A percentile compares a stretch with the other conserved stretches of the same genome.
Evolutionary conservation across 2,888 invertebrate genomes (phyloP).

Genomic region (Eledone cirrhosa): DNA sequence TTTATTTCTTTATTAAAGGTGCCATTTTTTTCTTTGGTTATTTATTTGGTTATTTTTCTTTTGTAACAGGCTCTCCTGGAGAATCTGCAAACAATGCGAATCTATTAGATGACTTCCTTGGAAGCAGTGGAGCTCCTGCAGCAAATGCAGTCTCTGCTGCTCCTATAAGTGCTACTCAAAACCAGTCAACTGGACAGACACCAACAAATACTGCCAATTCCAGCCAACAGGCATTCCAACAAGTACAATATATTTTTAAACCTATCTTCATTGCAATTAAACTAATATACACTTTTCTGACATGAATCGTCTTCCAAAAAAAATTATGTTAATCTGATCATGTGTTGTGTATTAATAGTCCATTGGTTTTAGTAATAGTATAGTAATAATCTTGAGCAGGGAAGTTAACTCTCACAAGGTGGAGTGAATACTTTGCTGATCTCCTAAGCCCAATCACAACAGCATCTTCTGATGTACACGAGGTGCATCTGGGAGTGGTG

Average conservation of each 20-base stretch:
- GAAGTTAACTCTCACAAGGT: no score
- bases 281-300: neutral
- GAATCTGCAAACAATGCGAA: slow-evolving; percentile 35
- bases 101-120: slow-evolving; percentile 39
- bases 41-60: neutral
- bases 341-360: no score
- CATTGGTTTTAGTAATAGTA: no score
- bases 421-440: no score
- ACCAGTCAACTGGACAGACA: slow-evolving; percentile 1
- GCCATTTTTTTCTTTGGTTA: no score
- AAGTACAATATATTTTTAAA: slow-evolving; percentile 26
- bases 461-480: no score
- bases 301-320: no score
- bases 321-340: no score
- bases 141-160: slow-evolving; percentile 31
- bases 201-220: neutral
- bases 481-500: no score
- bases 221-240: slow-evolving; percentile 29
- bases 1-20: no score
- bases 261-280: neutral
- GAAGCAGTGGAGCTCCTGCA: slow-evolving; percentile 32
- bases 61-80: slow-evolving; percentile 31
- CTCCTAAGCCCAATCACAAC: no score
- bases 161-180: neutral
- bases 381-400: no score